phyloP scores from a whole-genome alignment of 1,140 invertebrate genomes.

The Leptestheria dahalacensis region DNA sequence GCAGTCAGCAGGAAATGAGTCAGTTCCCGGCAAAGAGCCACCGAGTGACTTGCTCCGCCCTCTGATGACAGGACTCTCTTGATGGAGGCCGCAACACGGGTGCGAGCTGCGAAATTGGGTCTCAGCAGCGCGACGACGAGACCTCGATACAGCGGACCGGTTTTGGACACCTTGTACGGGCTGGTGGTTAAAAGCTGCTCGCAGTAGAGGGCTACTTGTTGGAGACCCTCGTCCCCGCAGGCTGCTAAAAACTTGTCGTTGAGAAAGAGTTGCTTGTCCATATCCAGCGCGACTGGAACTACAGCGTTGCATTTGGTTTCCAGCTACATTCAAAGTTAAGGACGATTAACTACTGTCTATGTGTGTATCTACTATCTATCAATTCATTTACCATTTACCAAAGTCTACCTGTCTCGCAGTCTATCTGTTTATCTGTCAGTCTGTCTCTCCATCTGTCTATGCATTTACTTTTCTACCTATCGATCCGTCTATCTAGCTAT shows the following conservation, averaged over 20 bases:
- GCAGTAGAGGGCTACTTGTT: conserved; percentile 43
- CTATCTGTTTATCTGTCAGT: too few relatives aligned
- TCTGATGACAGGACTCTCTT: conserved; percentile 29
- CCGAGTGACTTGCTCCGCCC: conserved; percentile 31
- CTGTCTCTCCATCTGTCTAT: too few relatives aligned
- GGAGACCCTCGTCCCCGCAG: conserved; percentile 50
- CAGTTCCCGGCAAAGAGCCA: conserved; percentile 42
- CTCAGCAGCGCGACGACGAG: conserved; percentile 44
- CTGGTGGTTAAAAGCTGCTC: conserved; percentile 42
- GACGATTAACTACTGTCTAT: too few relatives aligned
- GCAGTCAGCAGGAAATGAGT: conserved; percentile 36
- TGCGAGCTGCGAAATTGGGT: conserved; percentile 23
- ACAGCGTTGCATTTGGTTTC: conserved; percentile 38
- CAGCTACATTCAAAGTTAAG: conserved; percentile 24
- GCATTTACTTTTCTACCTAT: too few relatives aligned
- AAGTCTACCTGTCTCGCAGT: too few relatives aligned
- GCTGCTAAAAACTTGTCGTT: conserved; percentile 61
- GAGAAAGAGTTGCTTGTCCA: conserved; percentile 62
- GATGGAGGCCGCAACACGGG: conserved; percentile 23
- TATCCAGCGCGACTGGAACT: conserved; percentile 51
- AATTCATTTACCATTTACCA: too few relatives aligned
- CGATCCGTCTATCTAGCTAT: too few relatives aligned
- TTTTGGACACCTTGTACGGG: conserved; percentile 39
- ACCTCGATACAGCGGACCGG: conserved; percentile 40
- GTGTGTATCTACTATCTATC: too few relatives aligned